Evolutionary conservation across 2,797 vertebrate species (phyloP).

Genomic region (Pangasius macronema): DNA sequence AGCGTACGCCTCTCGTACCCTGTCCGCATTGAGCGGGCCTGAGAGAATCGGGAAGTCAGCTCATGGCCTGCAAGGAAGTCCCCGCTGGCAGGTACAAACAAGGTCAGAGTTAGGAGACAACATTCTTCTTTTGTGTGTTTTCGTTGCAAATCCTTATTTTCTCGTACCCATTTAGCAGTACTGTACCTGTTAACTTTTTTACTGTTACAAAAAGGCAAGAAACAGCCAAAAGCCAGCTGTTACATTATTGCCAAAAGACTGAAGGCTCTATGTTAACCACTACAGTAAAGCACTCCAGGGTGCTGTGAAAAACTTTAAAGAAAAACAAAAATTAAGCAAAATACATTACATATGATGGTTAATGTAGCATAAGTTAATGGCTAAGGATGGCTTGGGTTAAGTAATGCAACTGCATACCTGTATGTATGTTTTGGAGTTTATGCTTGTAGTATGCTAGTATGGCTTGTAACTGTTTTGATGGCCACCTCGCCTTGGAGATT

Average conservation of each 20-base stretch:
- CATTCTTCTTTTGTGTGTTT: slow-evolving; percentile 85
- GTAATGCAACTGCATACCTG: slow-evolving; percentile 82
- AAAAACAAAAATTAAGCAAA: slow-evolving; percentile 82
- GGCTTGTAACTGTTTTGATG: slow-evolving; percentile 99
- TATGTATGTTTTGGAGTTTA: slow-evolving; percentile 79
- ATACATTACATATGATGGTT: slow-evolving; percentile 79
- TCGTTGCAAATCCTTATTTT: slow-evolving; percentile 98
- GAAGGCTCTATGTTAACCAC: slow-evolving; percentile 90
- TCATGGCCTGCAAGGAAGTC: slow-evolving; percentile 99
- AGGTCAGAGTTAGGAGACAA: slow-evolving; percentile 99
- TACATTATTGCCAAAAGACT: slow-evolving; percentile 83
- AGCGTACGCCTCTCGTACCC: slow-evolving; percentile 99
- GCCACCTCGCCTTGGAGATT: slow-evolving; percentile 93
- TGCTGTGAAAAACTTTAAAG: slow-evolving; percentile 93
- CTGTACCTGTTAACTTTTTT: slow-evolving; percentile 98
- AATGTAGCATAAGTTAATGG: slow-evolving; percentile 67
- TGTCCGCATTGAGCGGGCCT: slow-evolving; percentile 99
- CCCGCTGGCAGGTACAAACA: slow-evolving; percentile 99
- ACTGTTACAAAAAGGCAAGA: slow-evolving; percentile 92
- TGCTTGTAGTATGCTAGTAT: slow-evolving; percentile 83
- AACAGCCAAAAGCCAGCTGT: slow-evolving; percentile 91
- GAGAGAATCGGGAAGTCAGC: slow-evolving; percentile 99
- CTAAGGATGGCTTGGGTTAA: slow-evolving; percentile 51
- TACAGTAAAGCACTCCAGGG: slow-evolving; percentile 95
- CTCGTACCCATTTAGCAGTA: slow-evolving; percentile 96